Percentiles rank a stretch among this genome's conserved stretches.
Conservation (phyloP, 2,797 vertebrate genomes). For the Toxotes lorentzi region DNA sequence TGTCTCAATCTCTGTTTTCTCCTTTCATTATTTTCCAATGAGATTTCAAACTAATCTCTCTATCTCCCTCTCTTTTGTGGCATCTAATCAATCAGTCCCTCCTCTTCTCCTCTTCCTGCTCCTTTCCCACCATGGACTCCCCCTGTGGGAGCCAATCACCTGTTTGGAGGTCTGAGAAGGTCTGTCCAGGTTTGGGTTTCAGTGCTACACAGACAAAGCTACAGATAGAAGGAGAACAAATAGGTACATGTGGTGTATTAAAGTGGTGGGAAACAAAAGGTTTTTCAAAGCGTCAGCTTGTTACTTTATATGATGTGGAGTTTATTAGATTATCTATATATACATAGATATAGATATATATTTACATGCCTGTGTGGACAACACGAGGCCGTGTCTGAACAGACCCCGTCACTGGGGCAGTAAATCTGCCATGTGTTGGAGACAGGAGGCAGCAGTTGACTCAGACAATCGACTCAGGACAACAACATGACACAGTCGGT, state of each 20-base stretch:
- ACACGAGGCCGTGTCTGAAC: background rate
- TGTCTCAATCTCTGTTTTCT: conserved; percentile 17
- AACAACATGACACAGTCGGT: background rate
- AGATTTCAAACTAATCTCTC: conserved; percentile 37
- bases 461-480: background rate
- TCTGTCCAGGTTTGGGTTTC: conserved; percentile 24
- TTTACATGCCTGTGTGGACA: background rate
- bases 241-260: background rate
- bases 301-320: background rate
- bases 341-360: too few species aligned
- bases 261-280: background rate
- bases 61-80: conserved; percentile 21
- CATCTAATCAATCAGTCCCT: conserved; percentile 50
- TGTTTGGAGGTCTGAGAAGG: conserved; percentile 15
- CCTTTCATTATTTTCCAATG: conserved; percentile 31
- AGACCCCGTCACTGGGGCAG: background rate
- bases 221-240: conserved; percentile 25
- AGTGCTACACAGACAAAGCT: background rate
- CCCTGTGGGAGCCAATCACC: conserved; percentile 34
- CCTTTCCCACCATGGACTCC: conserved; percentile 23
- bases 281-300: background rate
- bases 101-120: conserved; percentile 8
- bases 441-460: conserved; percentile 6
- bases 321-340: too few species aligned
- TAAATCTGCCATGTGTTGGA: conserved; percentile 1